Base-by-base conservation (phyloP, 2,797 vertebrate genomes). In the Helostoma temminkii region DNA sequence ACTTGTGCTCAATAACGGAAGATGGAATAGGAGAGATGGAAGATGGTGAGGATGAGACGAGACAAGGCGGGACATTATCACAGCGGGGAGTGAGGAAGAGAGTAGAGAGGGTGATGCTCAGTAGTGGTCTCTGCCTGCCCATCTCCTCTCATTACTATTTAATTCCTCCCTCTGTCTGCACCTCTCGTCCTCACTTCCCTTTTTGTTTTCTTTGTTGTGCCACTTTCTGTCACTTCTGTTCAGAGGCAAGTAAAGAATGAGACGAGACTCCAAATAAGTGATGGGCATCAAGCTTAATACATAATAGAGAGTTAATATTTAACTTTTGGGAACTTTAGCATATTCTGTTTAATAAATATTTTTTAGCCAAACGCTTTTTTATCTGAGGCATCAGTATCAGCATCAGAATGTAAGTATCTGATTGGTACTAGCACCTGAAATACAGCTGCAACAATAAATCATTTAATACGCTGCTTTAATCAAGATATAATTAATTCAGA, bases 101-200 rank as follows among this genome's bases (percentile, higher is more conserved):
- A 59, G 58, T 1, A 21, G 59, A 67, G 50, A 60, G 66, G 65
- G 74, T 19, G 76, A 78, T 56, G 76, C 74, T 72, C 71, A 21
- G 58, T 16, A 32, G 58, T 52, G 58, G 54, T 36, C 41, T 55
- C 76, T 32, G 42, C 39, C 53, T 52, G 61, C 45, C 74, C 86
- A 81, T 90, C 82, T 86, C 76, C 63, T 84, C 82, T 88, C 87
- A 91, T 91, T 78, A 92, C 74, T 90, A 78, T 90, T 92, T 91
- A 53, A 91, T 90, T 59, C 67, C 49, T 66, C 56, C 45, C 53
- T 58, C 50, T 61, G 47, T 80, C 82, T 86, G 55, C 68, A 66
- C 53, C 66, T 71, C 76, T 80, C 26, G 41, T 46, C 54, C 64
- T 68, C 80, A 64, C 54, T 81, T 83, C 57, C 47, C 16, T 66